Evolutionary conservation across 2,113 vertebrate species (phyloP), one percentile per base, ranked within the genome.

Genomic region (Phocoena phocoena): DNA sequence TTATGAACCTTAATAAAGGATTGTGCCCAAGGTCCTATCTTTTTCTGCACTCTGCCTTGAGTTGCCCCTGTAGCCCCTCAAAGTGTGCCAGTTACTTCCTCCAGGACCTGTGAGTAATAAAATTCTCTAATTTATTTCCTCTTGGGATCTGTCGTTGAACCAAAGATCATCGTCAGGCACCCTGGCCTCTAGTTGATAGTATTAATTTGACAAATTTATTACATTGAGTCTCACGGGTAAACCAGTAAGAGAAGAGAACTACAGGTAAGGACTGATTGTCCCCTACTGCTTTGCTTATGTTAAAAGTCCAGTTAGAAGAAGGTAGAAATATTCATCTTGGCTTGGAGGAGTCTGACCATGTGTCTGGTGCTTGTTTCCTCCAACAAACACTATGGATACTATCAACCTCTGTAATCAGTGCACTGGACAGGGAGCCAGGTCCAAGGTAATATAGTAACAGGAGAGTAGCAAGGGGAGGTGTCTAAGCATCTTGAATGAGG

Each of bases 331-430:
- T 0, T 80, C 28, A 68, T 13, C 14, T 13, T 76, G 20, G 21
- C 5, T 31, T 60, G 53, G 36, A 18, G 25, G 2, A 88, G 33
- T 53, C 47, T 47, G 12, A 44, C 10, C 38, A 44, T 4, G 18
- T 18, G 8, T 12, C 3, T 60, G 4, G 2, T 38, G 14, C 7
- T 58, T 4, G 21, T 8, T 55, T 41, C 0, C 12, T 11, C 7
- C 11, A 83, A 70, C 21, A 41, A 84, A 63, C 33, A 15, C 14
- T 67, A 7, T 1, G 36, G 18, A 44, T 76, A n/a, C 12, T 63
- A 12, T 50, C 53, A 63, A 63, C 3, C 5, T 44, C 3, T 93
- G 7, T 77, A 76, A 68, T n/a, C 38, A 60, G 47, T 47, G 2
- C 8, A 8, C 4, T 77, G 3, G 5, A 38, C 58, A 47, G 15